Evolutionary conservation across 2,888 invertebrate species (phyloP).

Genomic region (Thymelicus lineola): DNA sequence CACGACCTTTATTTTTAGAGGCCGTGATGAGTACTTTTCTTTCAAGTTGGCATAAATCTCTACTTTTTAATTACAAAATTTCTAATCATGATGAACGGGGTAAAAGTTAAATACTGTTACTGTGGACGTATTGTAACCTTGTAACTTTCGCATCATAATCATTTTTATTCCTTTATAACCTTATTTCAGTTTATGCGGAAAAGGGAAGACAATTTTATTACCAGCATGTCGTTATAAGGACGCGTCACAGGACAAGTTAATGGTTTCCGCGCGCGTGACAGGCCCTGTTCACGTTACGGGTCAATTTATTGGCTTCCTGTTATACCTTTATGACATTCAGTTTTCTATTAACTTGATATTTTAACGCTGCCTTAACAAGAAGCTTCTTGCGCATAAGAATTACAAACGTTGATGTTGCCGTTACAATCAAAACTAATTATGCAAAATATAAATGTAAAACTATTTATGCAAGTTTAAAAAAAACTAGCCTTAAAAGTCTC

Average conservation of each 20-base stretch:
- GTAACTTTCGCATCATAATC: not conserved
- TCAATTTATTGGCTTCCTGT: constrained; percentile 38
- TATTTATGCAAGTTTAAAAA: too few relatives aligned
- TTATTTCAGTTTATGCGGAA: constrained; percentile 19
- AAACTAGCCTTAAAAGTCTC: too few relatives aligned
- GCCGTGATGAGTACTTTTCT: constrained; percentile 51
- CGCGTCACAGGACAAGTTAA: constrained; percentile 34
- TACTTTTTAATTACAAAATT: constrained; percentile 28
- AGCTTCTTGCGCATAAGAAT: not conserved
- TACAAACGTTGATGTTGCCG: not conserved
- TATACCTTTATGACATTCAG: constrained; percentile 12
- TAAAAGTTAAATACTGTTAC: constrained; percentile 1
- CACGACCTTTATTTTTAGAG: constrained; percentile 73
- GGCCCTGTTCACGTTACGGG: constrained; percentile 30
- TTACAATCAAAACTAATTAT: too few relatives aligned
- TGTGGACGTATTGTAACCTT: not conserved
- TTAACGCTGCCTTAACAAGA: not conserved
- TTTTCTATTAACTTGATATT: constrained; percentile 26
- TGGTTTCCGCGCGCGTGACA: constrained; percentile 36
- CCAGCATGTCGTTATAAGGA: constrained; percentile 26
- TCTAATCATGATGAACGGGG: constrained; percentile 25
- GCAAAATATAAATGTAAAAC: too few relatives aligned
- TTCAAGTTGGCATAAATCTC: constrained; percentile 37
- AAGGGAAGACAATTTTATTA: constrained; percentile 27
- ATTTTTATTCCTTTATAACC: constrained; percentile 19